phyloP scores from a whole-genome alignment of 2,113 vertebrate species.

The Sorex fumeus region DNA sequence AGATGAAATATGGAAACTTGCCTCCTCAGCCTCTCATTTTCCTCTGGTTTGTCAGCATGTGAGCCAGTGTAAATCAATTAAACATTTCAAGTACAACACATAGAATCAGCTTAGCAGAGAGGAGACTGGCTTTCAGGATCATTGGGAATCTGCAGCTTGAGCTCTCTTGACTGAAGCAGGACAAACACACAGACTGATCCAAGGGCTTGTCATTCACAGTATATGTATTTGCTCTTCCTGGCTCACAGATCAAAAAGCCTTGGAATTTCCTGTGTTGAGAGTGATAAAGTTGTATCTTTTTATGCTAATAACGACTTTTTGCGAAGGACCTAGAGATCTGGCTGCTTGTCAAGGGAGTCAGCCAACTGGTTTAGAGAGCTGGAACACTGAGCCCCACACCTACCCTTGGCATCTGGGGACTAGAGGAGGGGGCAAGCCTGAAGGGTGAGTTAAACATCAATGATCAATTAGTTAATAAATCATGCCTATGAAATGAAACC shows the following conservation, averaged over 20 bases:
- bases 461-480: background rate
- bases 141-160: background rate
- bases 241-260: background rate
- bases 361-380: background rate
- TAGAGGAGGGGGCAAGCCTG: background rate
- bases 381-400: no score
- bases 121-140: background rate
- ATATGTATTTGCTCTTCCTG: background rate
- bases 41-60: background rate
- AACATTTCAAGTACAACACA: background rate
- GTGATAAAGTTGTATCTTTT: background rate
- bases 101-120: background rate
- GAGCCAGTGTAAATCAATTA: background rate
- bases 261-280: background rate
- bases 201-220: background rate
- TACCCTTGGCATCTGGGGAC: background rate
- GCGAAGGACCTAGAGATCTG: background rate
- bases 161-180: background rate
- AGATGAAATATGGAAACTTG: background rate
- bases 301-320: background rate
- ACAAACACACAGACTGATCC: background rate
- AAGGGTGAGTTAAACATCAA: background rate
- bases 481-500: background rate
- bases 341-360: background rate
- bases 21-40: background rate